Base-by-base conservation (phyloP, 1,140 invertebrate species). In the Bombus turneri region DNA sequence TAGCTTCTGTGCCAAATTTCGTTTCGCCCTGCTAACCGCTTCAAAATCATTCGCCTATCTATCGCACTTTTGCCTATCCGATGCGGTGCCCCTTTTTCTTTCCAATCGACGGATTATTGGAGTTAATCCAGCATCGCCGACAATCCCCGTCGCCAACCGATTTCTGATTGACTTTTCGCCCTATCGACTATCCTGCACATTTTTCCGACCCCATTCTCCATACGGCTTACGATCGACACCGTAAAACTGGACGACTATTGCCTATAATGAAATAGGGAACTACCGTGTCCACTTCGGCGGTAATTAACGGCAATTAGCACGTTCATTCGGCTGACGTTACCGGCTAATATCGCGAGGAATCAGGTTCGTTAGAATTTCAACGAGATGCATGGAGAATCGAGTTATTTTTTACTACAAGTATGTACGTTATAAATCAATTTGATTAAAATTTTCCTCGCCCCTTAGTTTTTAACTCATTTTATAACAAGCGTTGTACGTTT, bases 111-210 rank as follows among this genome's bases (percentile, higher is more conserved):
- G 64, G 81, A 89, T 89, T 87, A 90, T 89, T 89, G 86, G 69
- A 83, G 85, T 85, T 90, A 84, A 89, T 90, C 87, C 88, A 69
- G 79, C 72, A 78, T 86, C 81, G 74, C 73, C 76, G 68, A 80
- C 87, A 62, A 78, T 62, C 76, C 47, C 73, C 59, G n/a, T 47
- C 64, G 15, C 37, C 41, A 25, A 47, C 75, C 87, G 68, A 89
- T 87, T 84, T 87, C 81, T 87, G 88, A 90, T 90, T 87, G 87
- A 90, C 88, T 89, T 86, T 86, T 89, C 84, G 66, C 87, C 88
- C 84, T 76, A 41, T 64, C 75, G 43, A 59, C 28, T 37, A 64
- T 47, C 78, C 75, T 64, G 43, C 87, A 47, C 59, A 15, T 77
- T 88, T 82, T 76, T 22, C 86, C 78, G 66, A 72, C 59, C 85